Evolutionary conservation across 30 jellyfish, hydroid and myxozoan species (phyloP).

Genomic region (Nemopilema nomurai): DNA sequence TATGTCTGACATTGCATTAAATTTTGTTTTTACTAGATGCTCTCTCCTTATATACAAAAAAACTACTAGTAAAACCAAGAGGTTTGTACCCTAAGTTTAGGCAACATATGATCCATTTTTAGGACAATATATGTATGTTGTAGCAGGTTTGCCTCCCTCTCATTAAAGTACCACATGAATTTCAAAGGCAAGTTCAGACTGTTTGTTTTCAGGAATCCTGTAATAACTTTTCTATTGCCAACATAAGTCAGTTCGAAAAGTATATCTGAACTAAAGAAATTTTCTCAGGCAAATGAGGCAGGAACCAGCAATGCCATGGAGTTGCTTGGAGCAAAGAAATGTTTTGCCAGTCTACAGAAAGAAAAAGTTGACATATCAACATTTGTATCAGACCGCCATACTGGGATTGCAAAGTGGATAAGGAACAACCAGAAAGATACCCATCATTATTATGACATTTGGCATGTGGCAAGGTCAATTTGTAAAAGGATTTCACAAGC

Average conservation of each 20-base stretch:
- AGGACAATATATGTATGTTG: background rate
- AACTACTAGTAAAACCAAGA: background rate
- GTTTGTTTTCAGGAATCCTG: background rate
- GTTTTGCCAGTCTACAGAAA: background rate
- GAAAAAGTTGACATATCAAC: background rate
- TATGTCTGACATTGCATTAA: background rate
- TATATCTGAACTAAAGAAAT: background rate
- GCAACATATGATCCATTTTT: background rate
- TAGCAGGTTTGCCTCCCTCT: background rate
- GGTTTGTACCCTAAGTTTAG: background rate
- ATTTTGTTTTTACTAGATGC: background rate
- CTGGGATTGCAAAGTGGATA: slow-evolving; percentile 39
- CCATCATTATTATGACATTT: slow-evolving; percentile 26
- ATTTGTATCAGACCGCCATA: slow-evolving; percentile 32
- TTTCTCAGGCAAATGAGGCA: slow-evolving; percentile 40
- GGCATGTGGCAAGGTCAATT: slow-evolving; percentile 52
- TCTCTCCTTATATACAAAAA: background rate
- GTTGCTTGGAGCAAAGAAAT: slow-evolving; percentile 9
- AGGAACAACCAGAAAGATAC: background rate
- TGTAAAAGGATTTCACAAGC: slow-evolving; percentile 22
- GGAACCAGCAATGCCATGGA: slow-evolving; percentile 31
- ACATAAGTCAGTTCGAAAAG: background rate
- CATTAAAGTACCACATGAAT: background rate
- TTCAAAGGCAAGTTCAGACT: background rate
- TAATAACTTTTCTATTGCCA: background rate